phyloP scores from a whole-genome alignment of 2,888 invertebrate species.

The Drosophila trichaetosa region DNA sequence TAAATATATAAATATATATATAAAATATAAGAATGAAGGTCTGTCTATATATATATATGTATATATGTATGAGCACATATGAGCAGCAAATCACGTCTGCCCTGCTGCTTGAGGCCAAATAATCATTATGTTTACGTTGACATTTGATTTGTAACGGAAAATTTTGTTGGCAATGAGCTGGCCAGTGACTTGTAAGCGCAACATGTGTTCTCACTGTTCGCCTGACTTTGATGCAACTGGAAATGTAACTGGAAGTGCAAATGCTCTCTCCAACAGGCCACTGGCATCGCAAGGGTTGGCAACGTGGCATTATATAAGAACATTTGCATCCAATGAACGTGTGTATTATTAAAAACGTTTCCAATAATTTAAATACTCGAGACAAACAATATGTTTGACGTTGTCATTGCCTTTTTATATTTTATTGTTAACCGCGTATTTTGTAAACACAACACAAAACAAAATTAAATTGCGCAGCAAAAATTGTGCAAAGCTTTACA shows the following conservation, averaged over 20 bases:
- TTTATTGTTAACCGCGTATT: constrained; percentile 75
- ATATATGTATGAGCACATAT: not conserved
- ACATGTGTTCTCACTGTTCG: constrained; percentile 40
- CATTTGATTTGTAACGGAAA: constrained; percentile 54
- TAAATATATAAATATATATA: not conserved
- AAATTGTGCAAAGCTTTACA: constrained; percentile 46
- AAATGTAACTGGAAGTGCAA: constrained; percentile 17
- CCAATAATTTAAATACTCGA: constrained; percentile 57
- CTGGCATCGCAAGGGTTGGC: constrained; percentile 21
- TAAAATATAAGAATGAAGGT: not conserved
- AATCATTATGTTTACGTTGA: constrained; percentile 20
- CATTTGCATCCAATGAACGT: constrained; percentile 25
- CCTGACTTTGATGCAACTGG: constrained; percentile 34
- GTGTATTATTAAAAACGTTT: constrained; percentile 50
- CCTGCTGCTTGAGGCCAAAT: constrained; percentile 20
- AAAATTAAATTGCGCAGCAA: constrained; percentile 76
- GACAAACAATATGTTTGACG: constrained; percentile 55
- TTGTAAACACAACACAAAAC: constrained; percentile 73
- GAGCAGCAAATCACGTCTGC: constrained; percentile 35
- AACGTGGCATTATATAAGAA: constrained; percentile 26
- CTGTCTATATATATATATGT: not conserved
- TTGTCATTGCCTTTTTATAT: constrained; percentile 43
- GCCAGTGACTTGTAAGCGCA: constrained; percentile 42
- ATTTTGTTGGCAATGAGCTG: constrained; percentile 52
- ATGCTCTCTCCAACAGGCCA: constrained; percentile 5